Conservation (phyloP, 2,888 invertebrate species). For the Scrobipalpa atriplicella region DNA sequence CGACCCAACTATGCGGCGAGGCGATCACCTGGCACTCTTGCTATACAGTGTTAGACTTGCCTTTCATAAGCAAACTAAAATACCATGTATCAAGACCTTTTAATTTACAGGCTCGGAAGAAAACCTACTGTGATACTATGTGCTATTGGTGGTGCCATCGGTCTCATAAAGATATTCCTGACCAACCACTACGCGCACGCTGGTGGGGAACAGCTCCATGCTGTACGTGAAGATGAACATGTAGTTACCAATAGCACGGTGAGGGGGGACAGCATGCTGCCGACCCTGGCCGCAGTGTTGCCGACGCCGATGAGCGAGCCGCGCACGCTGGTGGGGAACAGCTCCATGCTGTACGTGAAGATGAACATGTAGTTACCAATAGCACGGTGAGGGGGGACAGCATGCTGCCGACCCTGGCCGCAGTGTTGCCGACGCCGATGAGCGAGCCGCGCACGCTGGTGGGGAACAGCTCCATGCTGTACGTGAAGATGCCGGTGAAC, state of each 20-base stretch:
- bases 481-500: conserved; percentile 67
- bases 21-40: no score
- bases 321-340: conserved; percentile 39
- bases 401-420: conserved; percentile 49
- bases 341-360: conserved; percentile 56
- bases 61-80: not conserved
- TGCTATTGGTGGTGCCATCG: conserved; percentile 60
- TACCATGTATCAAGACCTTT: not conserved
- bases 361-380: conserved; percentile 41
- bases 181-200: conserved; percentile 48
- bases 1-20: no score
- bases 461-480: conserved; percentile 52
- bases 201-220: conserved; percentile 45
- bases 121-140: conserved; percentile 64
- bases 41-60: no score
- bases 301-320: not conserved
- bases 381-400: conserved; percentile 49
- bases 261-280: conserved; percentile 49
- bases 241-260: conserved; percentile 49
- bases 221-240: conserved; percentile 51
- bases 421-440: conserved; percentile 47
- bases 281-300: conserved; percentile 24
- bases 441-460: conserved; percentile 50
- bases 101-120: conserved; percentile 61
- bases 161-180: conserved; percentile 59